Evolutionary conservation across 2,113 vertebrate genomes (phyloP).

Genomic region (Heloderma charlesbogerti): DNA sequence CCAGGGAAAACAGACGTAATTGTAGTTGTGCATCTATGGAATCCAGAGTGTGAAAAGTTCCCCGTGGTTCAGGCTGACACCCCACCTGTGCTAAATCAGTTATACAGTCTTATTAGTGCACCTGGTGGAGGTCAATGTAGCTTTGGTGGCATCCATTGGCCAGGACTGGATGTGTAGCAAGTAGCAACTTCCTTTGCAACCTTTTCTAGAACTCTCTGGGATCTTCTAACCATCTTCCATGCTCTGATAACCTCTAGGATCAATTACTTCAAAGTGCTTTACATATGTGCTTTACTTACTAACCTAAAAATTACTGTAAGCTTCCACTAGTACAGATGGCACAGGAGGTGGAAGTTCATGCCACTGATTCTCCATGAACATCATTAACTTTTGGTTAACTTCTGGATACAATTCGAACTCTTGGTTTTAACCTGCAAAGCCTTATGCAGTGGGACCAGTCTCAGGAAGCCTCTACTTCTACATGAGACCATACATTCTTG

Average conservation of each 20-base stretch:
- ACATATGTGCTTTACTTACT: neutral
- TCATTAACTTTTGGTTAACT: neutral
- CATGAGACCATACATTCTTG: too few relatives aligned
- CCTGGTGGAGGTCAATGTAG: neutral
- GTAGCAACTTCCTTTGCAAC: neutral
- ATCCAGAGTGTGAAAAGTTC: neutral
- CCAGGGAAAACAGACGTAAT: too few relatives aligned
- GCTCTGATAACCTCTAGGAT: neutral
- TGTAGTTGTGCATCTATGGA: neutral
- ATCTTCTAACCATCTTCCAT: neutral
- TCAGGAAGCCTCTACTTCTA: too few relatives aligned
- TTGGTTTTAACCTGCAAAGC: too few relatives aligned
- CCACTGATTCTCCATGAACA: neutral
- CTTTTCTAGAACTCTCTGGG: neutral
- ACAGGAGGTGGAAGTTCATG: neutral
- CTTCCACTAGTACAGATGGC: neutral
- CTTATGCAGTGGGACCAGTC: too few relatives aligned
- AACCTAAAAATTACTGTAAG: neutral
- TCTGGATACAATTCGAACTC: too few relatives aligned
- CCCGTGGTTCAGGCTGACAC: neutral
- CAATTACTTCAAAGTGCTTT: neutral
- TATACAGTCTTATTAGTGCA: neutral
- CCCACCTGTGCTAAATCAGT: neutral
- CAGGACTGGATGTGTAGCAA: too few relatives aligned
- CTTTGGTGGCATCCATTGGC: neutral